Percentiles rank a stretch among this genome's conserved stretches.
Conservation (phyloP, 2,888 invertebrate species). For the Caenorhabditis sulstoni region DNA sequence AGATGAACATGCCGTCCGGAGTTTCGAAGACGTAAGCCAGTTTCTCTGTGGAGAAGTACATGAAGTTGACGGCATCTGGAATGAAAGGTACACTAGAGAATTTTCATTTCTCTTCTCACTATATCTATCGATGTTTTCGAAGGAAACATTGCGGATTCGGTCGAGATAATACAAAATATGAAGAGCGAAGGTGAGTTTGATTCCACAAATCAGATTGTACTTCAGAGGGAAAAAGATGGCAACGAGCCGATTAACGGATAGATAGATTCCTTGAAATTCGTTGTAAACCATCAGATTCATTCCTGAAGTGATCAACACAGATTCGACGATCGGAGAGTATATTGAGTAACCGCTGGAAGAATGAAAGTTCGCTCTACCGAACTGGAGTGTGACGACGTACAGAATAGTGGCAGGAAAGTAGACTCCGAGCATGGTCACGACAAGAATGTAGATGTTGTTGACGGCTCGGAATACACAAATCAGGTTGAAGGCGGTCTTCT, state of each 20-base stretch:
- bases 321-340: slow-evolving; percentile 17
- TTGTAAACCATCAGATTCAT: slow-evolving; percentile 28
- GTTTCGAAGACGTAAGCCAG: not conserved
- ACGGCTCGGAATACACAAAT: slow-evolving; percentile 25
- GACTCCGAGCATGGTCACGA: slow-evolving; percentile 7
- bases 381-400: slow-evolving; percentile 2
- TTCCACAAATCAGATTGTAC: slow-evolving; percentile 7
- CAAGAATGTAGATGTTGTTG: slow-evolving; percentile 20
- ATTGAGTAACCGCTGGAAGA: slow-evolving; percentile 10
- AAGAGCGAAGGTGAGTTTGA: slow-evolving; percentile 17
- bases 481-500: slow-evolving; percentile 26
- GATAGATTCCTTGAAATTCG: slow-evolving; percentile 34
- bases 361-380: not conserved
- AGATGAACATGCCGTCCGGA: slow-evolving; percentile 23
- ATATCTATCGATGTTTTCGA: slow-evolving; percentile 14
- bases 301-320: not conserved
- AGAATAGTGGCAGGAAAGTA: slow-evolving; percentile 10
- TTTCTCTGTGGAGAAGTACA: not conserved
- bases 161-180: slow-evolving; percentile 27
- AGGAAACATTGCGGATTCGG: slow-evolving; percentile 18
- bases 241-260: slow-evolving; percentile 17
- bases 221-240: slow-evolving; percentile 20
- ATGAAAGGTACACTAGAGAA: not conserved
- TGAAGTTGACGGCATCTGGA: slow-evolving; percentile 19
- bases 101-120: too few species aligned